Percentiles rank a stretch among this genome's conserved stretches.
These are phyloP conservation scores for Melanerpes formicivorus DNA, from an alignment of 2,113 vertebrate species.

Conservation along the genomic window DNA sequence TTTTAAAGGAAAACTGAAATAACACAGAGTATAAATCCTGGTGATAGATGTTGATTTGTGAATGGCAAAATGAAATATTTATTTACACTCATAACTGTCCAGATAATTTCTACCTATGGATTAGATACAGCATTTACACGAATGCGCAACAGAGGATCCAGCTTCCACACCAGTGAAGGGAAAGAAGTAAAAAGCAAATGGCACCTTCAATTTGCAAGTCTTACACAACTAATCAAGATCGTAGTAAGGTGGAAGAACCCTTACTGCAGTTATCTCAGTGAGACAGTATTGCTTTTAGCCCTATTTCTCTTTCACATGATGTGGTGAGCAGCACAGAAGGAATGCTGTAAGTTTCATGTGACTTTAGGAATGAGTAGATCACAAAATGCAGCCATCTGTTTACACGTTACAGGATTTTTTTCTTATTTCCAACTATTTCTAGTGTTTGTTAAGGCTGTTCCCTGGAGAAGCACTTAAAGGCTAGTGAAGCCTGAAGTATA, in stretches of 20 bases:
- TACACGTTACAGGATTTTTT: not conserved
- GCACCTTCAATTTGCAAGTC: not conserved
- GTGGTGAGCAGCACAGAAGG: not conserved
- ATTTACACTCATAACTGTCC: not conserved
- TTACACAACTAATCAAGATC: not conserved
- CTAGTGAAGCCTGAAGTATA: not conserved
- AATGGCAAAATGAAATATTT: not conserved
- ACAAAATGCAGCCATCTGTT: not conserved
- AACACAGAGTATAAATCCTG: not conserved
- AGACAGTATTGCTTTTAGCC: not conserved
- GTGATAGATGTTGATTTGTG: not conserved
- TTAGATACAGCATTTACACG: not conserved
- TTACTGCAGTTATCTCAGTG: not conserved
- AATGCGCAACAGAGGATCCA: not conserved
- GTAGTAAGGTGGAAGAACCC: not conserved
- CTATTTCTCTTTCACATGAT: not conserved
- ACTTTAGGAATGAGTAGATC: not conserved
- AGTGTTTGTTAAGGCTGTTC: not conserved
- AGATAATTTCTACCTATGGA: not conserved
- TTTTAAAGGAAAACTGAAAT: not conserved
- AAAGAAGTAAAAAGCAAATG: not conserved
- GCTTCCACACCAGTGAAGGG: not conserved
- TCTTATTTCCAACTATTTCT: not conserved
- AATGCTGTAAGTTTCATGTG: not conserved
- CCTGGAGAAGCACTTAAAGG: not conserved